Base-by-base conservation (phyloP, 2,797 vertebrate genomes). In the Crypturellus tataupa region DNA sequence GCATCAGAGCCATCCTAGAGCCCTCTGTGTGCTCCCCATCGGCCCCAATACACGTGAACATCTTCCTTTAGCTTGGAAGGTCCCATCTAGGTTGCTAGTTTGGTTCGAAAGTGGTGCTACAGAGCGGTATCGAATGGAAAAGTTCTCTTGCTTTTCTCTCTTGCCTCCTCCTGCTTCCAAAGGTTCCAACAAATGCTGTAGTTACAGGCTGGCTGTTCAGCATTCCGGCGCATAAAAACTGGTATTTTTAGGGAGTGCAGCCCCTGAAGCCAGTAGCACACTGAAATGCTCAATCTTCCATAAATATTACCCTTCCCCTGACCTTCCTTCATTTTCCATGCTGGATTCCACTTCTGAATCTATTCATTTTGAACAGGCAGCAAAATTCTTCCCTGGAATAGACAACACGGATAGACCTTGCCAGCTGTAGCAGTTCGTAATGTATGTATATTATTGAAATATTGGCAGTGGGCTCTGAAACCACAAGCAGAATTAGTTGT, bases 241-340 rank as follows among this genome's bases (percentile, higher is more conserved):
- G 0, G 10, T 90, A 24, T 92, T 96, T 96, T 93, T 78, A 89
- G 89, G 82, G 90, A 96, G 64, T 1, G 8, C 80, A 85, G 85
- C 86, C 88, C 85, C 92, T 90, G 93, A 91, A 96, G 95, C 87
- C 90, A 91, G 94, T 94, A 97, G 88, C 95, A 94, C 92, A 85
- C 85, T 90, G 80, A 96, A 96, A 95, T 71, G 67, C 69, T 95
- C 94, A 80, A 59, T 96, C 89, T 96, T 86, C 87, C 84, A 93
- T 95, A 96, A 95, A 95, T 96, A 85, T 95, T 97, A 97, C 92
- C 96, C 96, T 97, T 94, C 93, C 86, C 64, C 14, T 97, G 96
- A 96, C 95, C 96, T 96, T 95, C 93, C 93, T 96, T 97, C 87
- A 96, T 97, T 97, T 97, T 97, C 96, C 96, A 93, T 97, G 92